phyloP scores from a whole-genome alignment of 2,797 vertebrate species.

The Morelia viridis region DNA sequence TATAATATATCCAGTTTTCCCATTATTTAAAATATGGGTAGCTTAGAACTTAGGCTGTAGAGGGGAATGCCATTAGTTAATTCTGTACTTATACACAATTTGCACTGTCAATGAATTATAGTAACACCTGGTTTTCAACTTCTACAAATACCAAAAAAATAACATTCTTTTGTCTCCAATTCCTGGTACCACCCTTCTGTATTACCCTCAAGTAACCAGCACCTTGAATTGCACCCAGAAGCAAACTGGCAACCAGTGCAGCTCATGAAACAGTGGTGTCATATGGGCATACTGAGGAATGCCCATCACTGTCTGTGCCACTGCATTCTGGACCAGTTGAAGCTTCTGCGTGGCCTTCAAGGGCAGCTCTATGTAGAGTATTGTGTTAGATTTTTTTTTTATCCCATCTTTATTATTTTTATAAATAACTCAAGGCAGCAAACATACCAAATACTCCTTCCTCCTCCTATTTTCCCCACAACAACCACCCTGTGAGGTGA shows the following conservation, averaged over 20 bases:
- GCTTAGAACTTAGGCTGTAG: background rate
- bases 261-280: background rate
- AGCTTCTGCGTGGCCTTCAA: background rate
- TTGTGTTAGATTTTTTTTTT: too few relatives aligned
- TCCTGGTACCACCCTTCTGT: background rate
- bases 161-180: background rate
- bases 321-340: background rate
- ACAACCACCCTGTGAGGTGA: too few relatives aligned
- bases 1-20: background rate
- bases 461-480: too few relatives aligned
- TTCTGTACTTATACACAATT: background rate
- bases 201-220: background rate
- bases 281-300: background rate
- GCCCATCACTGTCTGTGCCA: background rate
- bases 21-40: background rate
- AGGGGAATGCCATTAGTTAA: too few relatives aligned
- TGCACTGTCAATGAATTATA: background rate
- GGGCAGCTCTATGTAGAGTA: background rate
- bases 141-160: background rate
- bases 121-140: background rate
- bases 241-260: background rate
- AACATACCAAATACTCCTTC: too few relatives aligned
- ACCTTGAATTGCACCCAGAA: background rate
- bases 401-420: too few relatives aligned
- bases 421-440: too few relatives aligned